These are phyloP conservation scores for Microcebus tavaratra DNA, from an alignment of 2,113 vertebrate species.

Conservation along the genomic window DNA sequence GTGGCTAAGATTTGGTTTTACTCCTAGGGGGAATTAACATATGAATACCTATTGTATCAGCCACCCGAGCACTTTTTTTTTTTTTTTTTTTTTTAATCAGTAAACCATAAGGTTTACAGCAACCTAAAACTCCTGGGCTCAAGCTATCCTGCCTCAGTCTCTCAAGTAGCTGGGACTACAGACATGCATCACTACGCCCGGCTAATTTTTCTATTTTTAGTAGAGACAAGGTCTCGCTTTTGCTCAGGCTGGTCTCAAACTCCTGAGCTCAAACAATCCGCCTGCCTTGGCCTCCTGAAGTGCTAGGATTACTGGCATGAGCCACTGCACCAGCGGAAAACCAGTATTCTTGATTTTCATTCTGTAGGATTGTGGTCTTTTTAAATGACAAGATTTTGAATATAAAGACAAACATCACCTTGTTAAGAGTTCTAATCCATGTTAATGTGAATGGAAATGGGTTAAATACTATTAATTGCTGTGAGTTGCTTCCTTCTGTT, in stretches of 20 bases:
- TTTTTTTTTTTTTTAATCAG: not conserved
- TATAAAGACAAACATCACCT: not conserved
- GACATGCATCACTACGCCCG: no score
- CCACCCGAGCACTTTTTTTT: not conserved
- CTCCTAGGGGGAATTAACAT: not conserved
- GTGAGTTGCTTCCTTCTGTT: constrained; percentile 5
- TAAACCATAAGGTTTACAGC: not conserved
- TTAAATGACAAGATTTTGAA: constrained; percentile 13
- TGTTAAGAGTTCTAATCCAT: constrained; percentile 21
- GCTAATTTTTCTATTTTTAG: no score
- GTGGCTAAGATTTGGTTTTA: constrained; percentile 42
- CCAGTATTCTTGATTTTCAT: constrained; percentile 37
- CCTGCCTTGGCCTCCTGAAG: no score
- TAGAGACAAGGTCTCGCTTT: no score
- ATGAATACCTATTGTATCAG: not conserved
- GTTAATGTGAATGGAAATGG: not conserved
- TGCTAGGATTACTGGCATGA: no score
- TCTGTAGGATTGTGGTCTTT: constrained; percentile 11
- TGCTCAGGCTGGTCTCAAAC: no score
- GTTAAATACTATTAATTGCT: constrained; percentile 12
- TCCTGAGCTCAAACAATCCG: no score
- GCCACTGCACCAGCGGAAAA: not conserved
- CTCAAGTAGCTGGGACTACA: no score
- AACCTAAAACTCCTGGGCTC: no score
- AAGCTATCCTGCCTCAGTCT: no score